Base-by-base conservation (phyloP, 2,797 vertebrate species). In the Trachops cirrhosus region DNA sequence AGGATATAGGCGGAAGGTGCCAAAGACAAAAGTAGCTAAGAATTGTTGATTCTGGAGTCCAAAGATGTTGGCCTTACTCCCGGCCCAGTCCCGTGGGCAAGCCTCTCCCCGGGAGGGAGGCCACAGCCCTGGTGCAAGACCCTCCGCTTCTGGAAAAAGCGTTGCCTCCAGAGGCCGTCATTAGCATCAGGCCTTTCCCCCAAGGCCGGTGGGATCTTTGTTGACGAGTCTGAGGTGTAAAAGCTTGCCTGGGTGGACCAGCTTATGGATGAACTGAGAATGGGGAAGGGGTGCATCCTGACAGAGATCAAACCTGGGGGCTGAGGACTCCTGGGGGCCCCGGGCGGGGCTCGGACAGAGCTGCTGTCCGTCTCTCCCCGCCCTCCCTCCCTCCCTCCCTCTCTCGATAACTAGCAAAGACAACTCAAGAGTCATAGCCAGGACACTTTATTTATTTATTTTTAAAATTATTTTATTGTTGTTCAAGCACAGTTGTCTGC, bases 1-100 rank as follows among this genome's bases (percentile, higher is more conserved):
- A 15, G 59, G 32, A 79, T 64, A 22, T 5, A n/a, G 71, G 41
- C 0, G 32, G 71, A 68, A 46, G 37, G 26, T 1, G 6, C 29
- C 50, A n/a, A 26, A 86, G 94, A 32, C 37, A 64, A 26, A 74
- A 22, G 57, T 19, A 39, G n/a, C 39, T 5, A 0, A 82, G 79
- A 44, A 32, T 7, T 1, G 26, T 19, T 7, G 59, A n/a, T 59
- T n/a, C 57, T 15, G 44, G 41, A 48, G 44, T 5, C 16, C 14
- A 0, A 7, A 34, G 24, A 16, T 19, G 6, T 34, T 48, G 64
- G 5, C 26, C 46, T 64, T 6, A 24, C 12, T 32, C 52, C 85
- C 6, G 15, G 82, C 9, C 9, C n/a, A 22, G 50, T 6, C 21
- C 71, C 3, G 12, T 0, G 0, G 24, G 10, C 0, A 9, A 62